Conservation (phyloP, 1,140 invertebrate species). For the Halesus radiatus region DNA sequence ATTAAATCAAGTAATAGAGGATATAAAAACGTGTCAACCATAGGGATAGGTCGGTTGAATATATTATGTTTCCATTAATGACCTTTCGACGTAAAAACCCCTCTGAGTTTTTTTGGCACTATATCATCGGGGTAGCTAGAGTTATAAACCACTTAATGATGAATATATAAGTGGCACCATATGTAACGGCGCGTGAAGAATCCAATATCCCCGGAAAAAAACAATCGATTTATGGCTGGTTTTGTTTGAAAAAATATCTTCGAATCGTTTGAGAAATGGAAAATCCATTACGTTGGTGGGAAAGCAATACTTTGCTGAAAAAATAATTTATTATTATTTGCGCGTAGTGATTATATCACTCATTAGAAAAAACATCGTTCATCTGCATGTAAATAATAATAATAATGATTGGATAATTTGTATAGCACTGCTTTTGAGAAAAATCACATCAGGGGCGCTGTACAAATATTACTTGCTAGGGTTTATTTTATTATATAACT, state of each 20-base stretch:
- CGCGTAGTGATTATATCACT: too few species aligned
- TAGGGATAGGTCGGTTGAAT: too few species aligned
- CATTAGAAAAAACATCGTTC: background rate
- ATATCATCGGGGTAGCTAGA: too few species aligned
- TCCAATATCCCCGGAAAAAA: slow-evolving; percentile 33
- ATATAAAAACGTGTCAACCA: too few species aligned
- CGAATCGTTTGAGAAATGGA: slow-evolving; percentile 6
- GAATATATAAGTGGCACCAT: slow-evolving; percentile 20
- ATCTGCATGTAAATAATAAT: background rate
- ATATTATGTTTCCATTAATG: too few species aligned
- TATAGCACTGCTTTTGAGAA: too few species aligned
- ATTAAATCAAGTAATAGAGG: too few species aligned
- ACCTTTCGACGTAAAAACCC: too few species aligned
- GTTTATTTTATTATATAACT: too few species aligned
- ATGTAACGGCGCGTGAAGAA: slow-evolving; percentile 22
- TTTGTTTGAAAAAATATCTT: slow-evolving; percentile 9
- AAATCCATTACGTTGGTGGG: slow-evolving; percentile 3
- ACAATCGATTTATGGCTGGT: slow-evolving; percentile 31
- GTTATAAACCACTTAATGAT: slow-evolving; percentile 28
- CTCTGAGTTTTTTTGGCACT: too few species aligned
- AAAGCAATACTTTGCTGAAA: background rate
- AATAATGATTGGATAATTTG: background rate
- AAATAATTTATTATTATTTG: background rate
- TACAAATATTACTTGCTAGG: too few species aligned
- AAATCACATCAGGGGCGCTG: too few species aligned